Base-by-base conservation (phyloP, 2,797 vertebrate species). In the Cryptoprocta ferox region DNA sequence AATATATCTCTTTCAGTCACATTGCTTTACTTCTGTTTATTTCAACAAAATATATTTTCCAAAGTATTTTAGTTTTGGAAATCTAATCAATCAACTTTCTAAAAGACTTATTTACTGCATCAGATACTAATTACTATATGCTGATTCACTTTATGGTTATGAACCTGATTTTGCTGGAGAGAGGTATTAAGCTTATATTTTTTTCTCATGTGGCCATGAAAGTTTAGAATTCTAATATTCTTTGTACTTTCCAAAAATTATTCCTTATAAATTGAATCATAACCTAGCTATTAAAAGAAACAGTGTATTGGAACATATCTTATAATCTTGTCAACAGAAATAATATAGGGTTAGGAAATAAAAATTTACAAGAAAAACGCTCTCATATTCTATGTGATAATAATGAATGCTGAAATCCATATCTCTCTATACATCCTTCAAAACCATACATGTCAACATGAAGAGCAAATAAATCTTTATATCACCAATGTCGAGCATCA, bases 271-370 rank as follows among this genome's bases (percentile, higher is more conserved):
- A 76, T 71, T 66, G n/a, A 32, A 66, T 92, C 9, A 70, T 75
- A 93, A 93, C 2, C 24, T 45, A 81, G 45, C 28, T n/a, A 45
- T 91, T 89, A 68, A 95, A 65, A 95, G 59, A 42, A 86, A 26
- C 3, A 90, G 2, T 3, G 91, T 45, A 35, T 3, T 95, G 35
- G 24, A 88, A 53, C 21, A 71, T 30, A 91, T 35, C 82, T 30
- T 84, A 6, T 66, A 6, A 3, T 48, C 16, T 76, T 81, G 0
- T 65, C 4, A 76, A 12, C 1, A 86, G 15, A 89, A 92, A 82
- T 8, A 70, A 53, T 53, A 76, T 1, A 32, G 2, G 3, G 1
- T 48, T 70, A 32, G 16, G 15, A 92, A 63, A 70, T 30, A 10
- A n/a, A 84, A 85, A 84, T 68, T 83, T 30, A 53, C 84, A 35